phyloP scores from a whole-genome alignment of 2,888 invertebrate genomes.

The Tryphoninae sp. region DNA sequence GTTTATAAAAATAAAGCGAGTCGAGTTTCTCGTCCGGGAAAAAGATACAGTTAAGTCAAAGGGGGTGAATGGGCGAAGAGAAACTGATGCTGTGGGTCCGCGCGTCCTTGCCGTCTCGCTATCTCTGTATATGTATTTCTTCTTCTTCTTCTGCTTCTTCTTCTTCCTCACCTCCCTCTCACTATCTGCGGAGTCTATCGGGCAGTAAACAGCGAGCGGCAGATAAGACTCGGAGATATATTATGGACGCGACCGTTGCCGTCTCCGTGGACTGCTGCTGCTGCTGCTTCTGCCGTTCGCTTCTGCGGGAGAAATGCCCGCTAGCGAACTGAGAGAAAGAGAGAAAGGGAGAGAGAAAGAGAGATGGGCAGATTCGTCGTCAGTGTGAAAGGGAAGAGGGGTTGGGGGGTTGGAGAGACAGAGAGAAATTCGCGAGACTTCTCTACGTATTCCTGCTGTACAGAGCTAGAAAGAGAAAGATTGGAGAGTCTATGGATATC shows the following conservation, averaged over 20 bases:
- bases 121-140: conserved; percentile 36
- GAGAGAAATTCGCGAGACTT: conserved; percentile 60
- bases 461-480: conserved; percentile 41
- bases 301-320: conserved; percentile 58
- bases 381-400: conserved; percentile 41
- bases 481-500: conserved; percentile 26
- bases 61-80: conserved; percentile 44
- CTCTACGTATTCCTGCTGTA: conserved; percentile 28
- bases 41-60: conserved; percentile 30
- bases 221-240: conserved; percentile 80
- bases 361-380: conserved; percentile 47
- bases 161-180: conserved; percentile 65
- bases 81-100: conserved; percentile 65
- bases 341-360: conserved; percentile 46
- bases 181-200: conserved; percentile 81
- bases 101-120: conserved; percentile 40
- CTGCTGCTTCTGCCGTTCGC: conserved; percentile 50
- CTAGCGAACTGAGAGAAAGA: conserved; percentile 54
- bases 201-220: conserved; percentile 81
- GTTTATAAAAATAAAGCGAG: conserved; percentile 75
- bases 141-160: conserved; percentile 53
- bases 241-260: conserved; percentile 76
- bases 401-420: conserved; percentile 45
- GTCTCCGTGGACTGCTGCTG: conserved; percentile 69
- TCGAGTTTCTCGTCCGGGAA: conserved; percentile 46